These are phyloP conservation scores for Nasonia oneida DNA, from an alignment of 2,888 invertebrate genomes.

Conservation along the genomic window DNA sequence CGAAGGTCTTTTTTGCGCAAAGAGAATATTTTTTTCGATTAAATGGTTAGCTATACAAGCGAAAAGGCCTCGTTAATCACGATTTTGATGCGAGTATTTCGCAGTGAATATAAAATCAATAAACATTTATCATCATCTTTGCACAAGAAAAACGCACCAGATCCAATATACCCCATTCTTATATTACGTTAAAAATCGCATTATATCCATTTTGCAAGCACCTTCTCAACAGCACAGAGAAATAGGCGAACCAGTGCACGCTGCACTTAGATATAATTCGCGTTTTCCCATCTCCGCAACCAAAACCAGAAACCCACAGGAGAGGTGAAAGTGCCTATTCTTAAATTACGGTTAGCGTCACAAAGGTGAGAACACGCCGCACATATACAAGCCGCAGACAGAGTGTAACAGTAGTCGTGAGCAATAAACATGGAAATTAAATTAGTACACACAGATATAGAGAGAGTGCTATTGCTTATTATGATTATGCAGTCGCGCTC, in stretches of 20 bases:
- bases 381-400: neutral
- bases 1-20: neutral
- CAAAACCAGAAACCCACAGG: slow-evolving; percentile 53
- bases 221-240: neutral
- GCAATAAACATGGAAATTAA: slow-evolving; percentile 55
- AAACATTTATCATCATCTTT: neutral
- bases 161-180: neutral
- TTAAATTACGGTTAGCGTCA: slow-evolving; percentile 56
- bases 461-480: slow-evolving; percentile 20
- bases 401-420: slow-evolving; percentile 38
- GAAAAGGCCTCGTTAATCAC: neutral
- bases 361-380: slow-evolving; percentile 53
- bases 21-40: neutral
- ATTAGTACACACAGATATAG: slow-evolving; percentile 44
- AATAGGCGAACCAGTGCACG: neutral
- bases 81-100: neutral
- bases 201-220: slow-evolving; percentile 37
- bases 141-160: neutral
- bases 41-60: neutral
- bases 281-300: slow-evolving; percentile 47
- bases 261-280: neutral
- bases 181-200: slow-evolving; percentile 21
- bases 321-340: slow-evolving; percentile 57
- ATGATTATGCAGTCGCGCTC: slow-evolving; percentile 4
- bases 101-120: no score